Conservation (phyloP, 1,140 invertebrate genomes). For the Conus betulinus region DNA sequence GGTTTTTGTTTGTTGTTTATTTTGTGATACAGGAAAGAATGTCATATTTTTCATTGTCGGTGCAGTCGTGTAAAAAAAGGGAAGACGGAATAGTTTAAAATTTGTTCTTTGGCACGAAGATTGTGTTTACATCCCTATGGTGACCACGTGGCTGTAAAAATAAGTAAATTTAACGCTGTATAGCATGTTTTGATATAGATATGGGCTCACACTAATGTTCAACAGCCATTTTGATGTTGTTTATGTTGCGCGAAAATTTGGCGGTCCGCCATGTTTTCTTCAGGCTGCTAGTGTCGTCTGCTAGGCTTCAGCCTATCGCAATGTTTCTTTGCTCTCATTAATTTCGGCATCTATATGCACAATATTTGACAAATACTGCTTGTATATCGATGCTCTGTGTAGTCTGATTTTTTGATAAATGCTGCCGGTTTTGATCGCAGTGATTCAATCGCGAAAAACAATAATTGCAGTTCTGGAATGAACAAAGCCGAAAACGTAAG, state of each 20-base stretch:
- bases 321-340: not conserved
- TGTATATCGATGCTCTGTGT: not conserved
- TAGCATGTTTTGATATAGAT: not conserved
- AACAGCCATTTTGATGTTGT: not conserved
- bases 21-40: not conserved
- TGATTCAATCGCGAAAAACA: too few species aligned
- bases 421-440: not conserved
- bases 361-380: not conserved
- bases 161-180: not conserved
- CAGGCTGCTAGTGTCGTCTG: slow-evolving; percentile 34
- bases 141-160: slow-evolving; percentile 42
- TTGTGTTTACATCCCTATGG: slow-evolving; percentile 51
- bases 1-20: slow-evolving; percentile 25
- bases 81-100: not conserved
- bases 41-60: not conserved
- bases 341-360: not conserved
- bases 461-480: too few species aligned
- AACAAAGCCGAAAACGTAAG: not conserved
- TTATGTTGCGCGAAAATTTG: slow-evolving; percentile 5
- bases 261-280: slow-evolving; percentile 38
- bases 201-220: too few species aligned
- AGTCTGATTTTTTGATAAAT: not conserved
- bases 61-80: not conserved
- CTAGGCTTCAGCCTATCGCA: not conserved
- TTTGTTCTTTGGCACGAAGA: slow-evolving; percentile 19